Evolutionary conservation across 1,140 invertebrate species (phyloP).

Genomic region (Delia radicum): DNA sequence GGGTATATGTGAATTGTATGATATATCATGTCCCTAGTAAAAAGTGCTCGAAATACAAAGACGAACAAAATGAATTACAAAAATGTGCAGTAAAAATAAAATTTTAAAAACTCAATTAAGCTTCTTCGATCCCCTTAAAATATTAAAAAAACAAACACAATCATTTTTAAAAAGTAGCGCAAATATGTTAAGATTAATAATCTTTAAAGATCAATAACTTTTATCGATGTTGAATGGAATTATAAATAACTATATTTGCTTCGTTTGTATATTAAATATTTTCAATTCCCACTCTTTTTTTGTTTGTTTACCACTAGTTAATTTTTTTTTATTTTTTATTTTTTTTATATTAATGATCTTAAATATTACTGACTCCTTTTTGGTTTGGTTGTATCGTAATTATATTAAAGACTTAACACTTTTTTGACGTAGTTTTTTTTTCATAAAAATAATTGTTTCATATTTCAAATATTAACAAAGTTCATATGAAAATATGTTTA

Average conservation of each 20-base stretch:
- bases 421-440: too few relatives aligned
- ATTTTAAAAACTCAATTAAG: not conserved
- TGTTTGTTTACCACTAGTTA: not conserved
- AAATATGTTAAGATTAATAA: slow-evolving; percentile 12
- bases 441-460: too few relatives aligned
- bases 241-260: not conserved
- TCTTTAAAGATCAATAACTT: not conserved
- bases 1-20: slow-evolving; percentile 52
- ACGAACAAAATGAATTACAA: not conserved
- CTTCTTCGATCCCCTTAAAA: not conserved
- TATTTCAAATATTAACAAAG: too few relatives aligned
- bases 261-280: not conserved
- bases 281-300: too few relatives aligned
- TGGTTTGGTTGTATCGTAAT: not conserved
- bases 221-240: too few relatives aligned
- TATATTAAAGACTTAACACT: too few relatives aligned
- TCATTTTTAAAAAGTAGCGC: not conserved
- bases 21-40: slow-evolving; percentile 39
- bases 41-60: not conserved
- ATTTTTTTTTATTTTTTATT: not conserved
- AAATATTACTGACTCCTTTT: not conserved
- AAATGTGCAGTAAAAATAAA: not conserved
- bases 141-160: not conserved
- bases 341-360: not conserved
- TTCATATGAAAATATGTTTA: too few relatives aligned